A percentile compares a stretch with the other conserved stretches of the same genome.
These are phyloP conservation scores for Corvus moneduloides DNA, from an alignment of 2,113 vertebrate species.

Conservation along the genomic window DNA sequence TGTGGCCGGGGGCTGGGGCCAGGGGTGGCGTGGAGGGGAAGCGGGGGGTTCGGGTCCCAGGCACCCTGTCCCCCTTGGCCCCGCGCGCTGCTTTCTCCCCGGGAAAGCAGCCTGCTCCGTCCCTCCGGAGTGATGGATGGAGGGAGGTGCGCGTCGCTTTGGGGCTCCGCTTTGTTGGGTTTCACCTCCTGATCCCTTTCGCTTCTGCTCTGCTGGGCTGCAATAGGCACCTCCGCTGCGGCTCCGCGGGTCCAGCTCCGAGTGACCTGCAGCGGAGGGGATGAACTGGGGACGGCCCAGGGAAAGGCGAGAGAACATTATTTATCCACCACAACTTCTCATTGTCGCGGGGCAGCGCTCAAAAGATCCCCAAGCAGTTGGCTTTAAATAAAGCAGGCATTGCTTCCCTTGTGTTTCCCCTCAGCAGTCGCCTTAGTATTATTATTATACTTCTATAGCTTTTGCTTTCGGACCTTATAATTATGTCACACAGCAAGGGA, in stretches of 20 bases:
- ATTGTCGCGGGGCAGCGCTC: not conserved
- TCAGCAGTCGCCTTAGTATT: constrained; percentile 66
- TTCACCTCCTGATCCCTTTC: constrained; percentile 62
- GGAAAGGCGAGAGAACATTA: not conserved
- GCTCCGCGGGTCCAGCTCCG: constrained; percentile 6
- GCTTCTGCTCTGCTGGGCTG: constrained; percentile 59
- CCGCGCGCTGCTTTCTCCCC: not conserved
- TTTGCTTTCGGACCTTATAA: constrained; percentile 78
- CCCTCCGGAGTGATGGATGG: not conserved
- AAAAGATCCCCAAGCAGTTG: not conserved
- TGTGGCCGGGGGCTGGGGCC: not conserved
- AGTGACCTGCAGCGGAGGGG: not conserved
- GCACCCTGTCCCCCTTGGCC: not conserved
- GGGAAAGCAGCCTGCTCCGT: not conserved
- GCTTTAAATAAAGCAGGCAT: constrained; percentile 55
- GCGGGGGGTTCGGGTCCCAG: no score
- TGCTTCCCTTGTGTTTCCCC: constrained; percentile 60
- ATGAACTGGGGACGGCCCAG: not conserved
- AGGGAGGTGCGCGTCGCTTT: not conserved
- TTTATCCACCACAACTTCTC: constrained; percentile 2
- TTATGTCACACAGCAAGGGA: constrained; percentile 84
- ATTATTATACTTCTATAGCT: constrained; percentile 70
- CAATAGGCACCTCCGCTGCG: not conserved
- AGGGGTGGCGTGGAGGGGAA: not conserved
- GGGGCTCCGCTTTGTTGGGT: constrained; percentile 13